A percentile compares a stretch with the other conserved stretches of the same genome.
These are phyloP conservation scores for Australoheros facetus DNA, from an alignment of 2,797 vertebrate genomes.

Conservation along the genomic window DNA sequence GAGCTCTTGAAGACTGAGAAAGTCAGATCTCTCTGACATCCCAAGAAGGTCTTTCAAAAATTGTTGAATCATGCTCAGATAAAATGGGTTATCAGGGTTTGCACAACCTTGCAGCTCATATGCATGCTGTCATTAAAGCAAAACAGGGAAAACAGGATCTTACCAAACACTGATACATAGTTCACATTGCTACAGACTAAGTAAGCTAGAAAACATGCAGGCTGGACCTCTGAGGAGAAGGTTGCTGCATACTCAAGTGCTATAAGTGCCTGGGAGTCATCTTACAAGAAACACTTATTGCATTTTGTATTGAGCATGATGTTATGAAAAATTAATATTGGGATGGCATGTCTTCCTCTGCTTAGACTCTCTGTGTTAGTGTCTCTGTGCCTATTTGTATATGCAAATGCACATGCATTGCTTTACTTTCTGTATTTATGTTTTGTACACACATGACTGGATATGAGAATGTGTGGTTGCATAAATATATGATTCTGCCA, in stretches of 20 bases:
- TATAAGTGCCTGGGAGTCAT: slow-evolving; percentile 83
- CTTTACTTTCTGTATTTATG: slow-evolving; percentile 23
- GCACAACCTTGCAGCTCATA: not conserved
- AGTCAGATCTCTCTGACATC: not conserved
- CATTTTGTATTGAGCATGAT: slow-evolving; percentile 86
- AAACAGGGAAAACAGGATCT: not conserved
- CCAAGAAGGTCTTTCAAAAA: not conserved
- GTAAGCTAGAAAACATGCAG: slow-evolving; percentile 69
- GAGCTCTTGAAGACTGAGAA: not conserved
- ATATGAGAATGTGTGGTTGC: slow-evolving; percentile 18
- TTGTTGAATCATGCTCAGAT: not conserved
- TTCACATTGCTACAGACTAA: slow-evolving; percentile 69
- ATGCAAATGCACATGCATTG: slow-evolving; percentile 21
- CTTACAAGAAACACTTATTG: slow-evolving; percentile 88
- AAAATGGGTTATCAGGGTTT: not conserved
- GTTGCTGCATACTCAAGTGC: slow-evolving; percentile 77
- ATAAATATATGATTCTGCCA: slow-evolving; percentile 17
- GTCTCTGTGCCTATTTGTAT: slow-evolving; percentile 30
- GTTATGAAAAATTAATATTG: slow-evolving; percentile 86
- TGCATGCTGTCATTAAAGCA: not conserved
- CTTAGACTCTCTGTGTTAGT: slow-evolving; percentile 45
- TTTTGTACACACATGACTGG: slow-evolving; percentile 13
- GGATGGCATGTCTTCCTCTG: slow-evolving; percentile 67
- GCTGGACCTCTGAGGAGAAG: slow-evolving; percentile 71
- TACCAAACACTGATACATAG: not conserved